These are phyloP conservation scores for Corythornis vintsioides DNA, from an alignment of 2,113 vertebrate genomes.

Conservation along the genomic window DNA sequence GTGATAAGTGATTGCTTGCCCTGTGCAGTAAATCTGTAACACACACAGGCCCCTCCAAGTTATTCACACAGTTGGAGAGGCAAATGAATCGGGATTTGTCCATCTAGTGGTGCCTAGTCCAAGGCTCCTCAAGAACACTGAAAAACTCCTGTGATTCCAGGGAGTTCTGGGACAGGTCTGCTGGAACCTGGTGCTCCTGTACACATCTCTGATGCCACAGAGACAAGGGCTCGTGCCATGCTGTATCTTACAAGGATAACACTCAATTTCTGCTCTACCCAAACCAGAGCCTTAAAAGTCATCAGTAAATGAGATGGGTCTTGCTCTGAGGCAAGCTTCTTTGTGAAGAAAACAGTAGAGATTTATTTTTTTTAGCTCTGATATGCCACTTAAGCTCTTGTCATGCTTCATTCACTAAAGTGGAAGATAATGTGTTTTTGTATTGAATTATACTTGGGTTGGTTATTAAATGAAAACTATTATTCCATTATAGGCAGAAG, in stretches of 20 bases:
- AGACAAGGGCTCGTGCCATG: background rate
- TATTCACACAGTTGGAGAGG: background rate
- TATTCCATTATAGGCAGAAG: conserved; percentile 9
- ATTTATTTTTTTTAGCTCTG: background rate
- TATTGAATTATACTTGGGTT: conserved; percentile 39
- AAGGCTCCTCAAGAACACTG: background rate
- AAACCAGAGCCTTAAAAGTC: background rate
- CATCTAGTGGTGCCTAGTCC: background rate
- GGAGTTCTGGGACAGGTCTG: background rate
- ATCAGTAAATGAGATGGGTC: background rate
- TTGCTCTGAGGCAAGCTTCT: background rate
- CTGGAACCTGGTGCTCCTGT: background rate
- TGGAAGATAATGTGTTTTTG: background rate
- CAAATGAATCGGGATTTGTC: background rate
- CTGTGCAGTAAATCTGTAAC: background rate
- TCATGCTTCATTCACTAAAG: background rate
- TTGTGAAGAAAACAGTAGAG: background rate
- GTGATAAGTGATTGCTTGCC: background rate
- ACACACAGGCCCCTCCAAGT: too few species aligned
- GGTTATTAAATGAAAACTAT: conserved; percentile 62
- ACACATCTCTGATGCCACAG: background rate
- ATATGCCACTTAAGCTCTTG: conserved; percentile 4
- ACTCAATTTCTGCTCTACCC: background rate
- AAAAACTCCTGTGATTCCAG: background rate
- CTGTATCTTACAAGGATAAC: background rate